These are phyloP conservation scores for Peromyscus californicus DNA, from an alignment of 2,113 vertebrate species.

Conservation along the genomic window DNA sequence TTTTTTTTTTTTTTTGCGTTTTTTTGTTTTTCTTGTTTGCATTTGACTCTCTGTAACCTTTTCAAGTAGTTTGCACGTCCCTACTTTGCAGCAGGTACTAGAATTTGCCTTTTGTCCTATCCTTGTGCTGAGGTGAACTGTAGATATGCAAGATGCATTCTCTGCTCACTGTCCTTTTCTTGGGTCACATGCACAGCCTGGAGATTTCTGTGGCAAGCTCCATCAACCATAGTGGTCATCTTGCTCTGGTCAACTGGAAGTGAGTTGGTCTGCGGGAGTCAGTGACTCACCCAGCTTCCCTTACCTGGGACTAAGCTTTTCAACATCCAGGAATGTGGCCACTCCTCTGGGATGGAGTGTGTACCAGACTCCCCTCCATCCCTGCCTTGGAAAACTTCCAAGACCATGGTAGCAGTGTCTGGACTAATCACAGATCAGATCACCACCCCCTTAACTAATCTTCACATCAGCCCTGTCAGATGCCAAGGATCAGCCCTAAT, in stretches of 20 bases:
- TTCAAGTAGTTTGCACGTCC: not conserved
- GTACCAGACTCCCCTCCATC: not conserved
- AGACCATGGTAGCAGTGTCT: not conserved
- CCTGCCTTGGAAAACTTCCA: not conserved
- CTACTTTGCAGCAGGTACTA: not conserved
- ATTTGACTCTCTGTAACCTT: conserved; percentile 6
- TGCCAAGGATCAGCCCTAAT: not conserved
- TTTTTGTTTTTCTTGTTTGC: not conserved
- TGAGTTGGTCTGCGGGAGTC: not conserved
- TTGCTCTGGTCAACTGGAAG: not conserved
- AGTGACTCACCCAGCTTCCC: not conserved
- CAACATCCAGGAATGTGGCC: not conserved
- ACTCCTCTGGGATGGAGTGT: not conserved
- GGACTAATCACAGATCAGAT: not conserved
- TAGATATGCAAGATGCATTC: not conserved
- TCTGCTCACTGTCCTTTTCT: not conserved
- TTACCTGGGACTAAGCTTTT: not conserved
- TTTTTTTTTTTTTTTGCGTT: not conserved
- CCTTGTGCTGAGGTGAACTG: not conserved
- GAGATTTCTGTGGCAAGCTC: not conserved
- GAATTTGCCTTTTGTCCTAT: not conserved
- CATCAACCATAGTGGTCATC: not conserved
- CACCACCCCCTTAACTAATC: not conserved
- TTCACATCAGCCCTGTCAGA: not conserved
- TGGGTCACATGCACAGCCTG: not conserved